Evolutionary conservation across 92 coral and sea anemone genomes (phyloP).

Genomic region (Bergia sp.): DNA sequence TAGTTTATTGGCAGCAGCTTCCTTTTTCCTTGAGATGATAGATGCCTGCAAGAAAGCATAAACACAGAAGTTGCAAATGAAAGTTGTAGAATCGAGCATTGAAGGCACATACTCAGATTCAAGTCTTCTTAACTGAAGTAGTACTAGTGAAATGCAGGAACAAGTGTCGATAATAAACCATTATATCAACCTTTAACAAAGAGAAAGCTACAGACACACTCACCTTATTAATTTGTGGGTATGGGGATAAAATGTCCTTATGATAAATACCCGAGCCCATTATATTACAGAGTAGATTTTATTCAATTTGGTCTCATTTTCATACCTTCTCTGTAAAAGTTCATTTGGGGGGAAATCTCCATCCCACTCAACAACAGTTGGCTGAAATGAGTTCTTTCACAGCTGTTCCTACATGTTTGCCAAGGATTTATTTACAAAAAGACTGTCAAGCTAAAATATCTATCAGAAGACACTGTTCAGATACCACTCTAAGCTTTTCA

Average conservation of each 20-base stretch:
- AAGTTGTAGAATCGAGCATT: no score
- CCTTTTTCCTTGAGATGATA: slow-evolving; percentile 93
- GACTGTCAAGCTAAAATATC: no score
- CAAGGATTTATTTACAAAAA: no score
- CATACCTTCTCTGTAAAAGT: no score
- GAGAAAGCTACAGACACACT: no score
- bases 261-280: background rate
- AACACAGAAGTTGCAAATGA: background rate
- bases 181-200: background rate
- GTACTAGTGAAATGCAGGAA: background rate
- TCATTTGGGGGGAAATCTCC: background rate
- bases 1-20: slow-evolving; percentile 89
- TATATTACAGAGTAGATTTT: no score
- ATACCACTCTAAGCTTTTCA: no score
- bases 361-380: no score
- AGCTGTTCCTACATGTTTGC: no score
- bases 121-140: background rate
- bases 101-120: background rate
- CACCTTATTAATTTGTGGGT: no score
- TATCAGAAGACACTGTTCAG: no score
- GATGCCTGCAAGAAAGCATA: slow-evolving; percentile 70
- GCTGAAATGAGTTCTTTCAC: background rate
- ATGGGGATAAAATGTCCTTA: background rate
- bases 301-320: no score
- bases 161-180: background rate